Percentiles rank a stretch among this genome's conserved stretches.
Conservation (phyloP, 2,113 vertebrate genomes). For the Microcebus ravelobensis region DNA sequence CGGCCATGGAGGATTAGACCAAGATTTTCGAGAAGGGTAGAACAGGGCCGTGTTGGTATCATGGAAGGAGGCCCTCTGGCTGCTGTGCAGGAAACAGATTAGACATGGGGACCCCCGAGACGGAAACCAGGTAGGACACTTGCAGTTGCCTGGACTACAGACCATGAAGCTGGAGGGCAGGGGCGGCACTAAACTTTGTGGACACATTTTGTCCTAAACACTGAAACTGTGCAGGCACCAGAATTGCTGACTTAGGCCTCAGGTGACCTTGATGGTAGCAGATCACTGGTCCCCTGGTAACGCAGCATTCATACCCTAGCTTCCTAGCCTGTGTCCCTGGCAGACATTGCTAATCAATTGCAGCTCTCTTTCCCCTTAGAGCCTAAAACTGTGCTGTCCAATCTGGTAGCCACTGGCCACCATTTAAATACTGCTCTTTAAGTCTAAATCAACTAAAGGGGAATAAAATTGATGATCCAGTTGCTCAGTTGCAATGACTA, state of each 20-base stretch:
- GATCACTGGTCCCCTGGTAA: no score
- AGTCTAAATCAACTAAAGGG: no score
- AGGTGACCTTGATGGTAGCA: accelerated
- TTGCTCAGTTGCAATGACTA: accelerated
- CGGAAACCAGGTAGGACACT: no score
- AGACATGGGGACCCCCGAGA: background rate
- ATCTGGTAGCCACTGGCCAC: accelerated
- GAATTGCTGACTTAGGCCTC: background rate
- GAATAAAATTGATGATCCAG: background rate
- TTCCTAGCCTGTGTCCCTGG: background rate
- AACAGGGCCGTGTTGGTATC: background rate
- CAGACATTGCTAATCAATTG: background rate
- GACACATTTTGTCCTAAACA: background rate
- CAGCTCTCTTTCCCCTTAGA: background rate
- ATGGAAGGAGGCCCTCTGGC: background rate
- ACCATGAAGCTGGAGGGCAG: accelerated
- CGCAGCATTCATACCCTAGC: accelerated
- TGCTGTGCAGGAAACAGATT: background rate
- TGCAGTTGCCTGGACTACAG: background rate
- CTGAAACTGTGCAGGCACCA: no score
- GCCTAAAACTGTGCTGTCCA: background rate
- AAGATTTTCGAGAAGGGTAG: background rate
- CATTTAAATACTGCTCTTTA: background rate
- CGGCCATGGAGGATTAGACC: accelerated
- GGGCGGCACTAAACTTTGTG: background rate